Percentiles rank a stretch among this genome's conserved stretches.
Evolutionary conservation across 2,113 vertebrate genomes (phyloP).

Genomic region (Bambusicola thoracicus): DNA sequence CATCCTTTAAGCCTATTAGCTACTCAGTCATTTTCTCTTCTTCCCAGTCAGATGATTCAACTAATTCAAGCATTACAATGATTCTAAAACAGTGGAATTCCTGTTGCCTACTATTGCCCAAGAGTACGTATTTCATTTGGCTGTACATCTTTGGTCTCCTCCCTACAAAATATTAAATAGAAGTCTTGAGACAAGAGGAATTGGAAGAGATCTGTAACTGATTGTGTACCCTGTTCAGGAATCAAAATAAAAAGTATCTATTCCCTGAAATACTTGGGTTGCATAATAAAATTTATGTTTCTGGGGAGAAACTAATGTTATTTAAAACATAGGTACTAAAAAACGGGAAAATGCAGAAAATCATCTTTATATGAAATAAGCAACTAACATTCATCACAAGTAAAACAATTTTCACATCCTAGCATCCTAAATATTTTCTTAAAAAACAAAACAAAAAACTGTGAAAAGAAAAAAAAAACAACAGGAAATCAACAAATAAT

Average conservation of each 20-base stretch:
- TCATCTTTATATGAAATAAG: not conserved
- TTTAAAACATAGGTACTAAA: not conserved
- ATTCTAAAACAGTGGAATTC: not conserved
- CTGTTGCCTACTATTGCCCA: not conserved
- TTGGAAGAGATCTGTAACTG: not conserved
- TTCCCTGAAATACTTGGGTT: not conserved
- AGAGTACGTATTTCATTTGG: not conserved
- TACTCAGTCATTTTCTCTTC: not conserved
- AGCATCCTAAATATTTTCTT: not conserved
- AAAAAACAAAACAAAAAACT: not conserved
- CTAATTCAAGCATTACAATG: not conserved
- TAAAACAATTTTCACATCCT: not conserved
- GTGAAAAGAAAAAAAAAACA: not conserved
- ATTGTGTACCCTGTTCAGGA: not conserved
- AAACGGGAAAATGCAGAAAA: not conserved
- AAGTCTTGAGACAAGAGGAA: not conserved
- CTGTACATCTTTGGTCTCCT: not conserved
- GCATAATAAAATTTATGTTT: not conserved
- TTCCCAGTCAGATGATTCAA: not conserved
- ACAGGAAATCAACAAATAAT: accelerated
- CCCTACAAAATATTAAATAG: not conserved
- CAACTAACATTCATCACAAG: not conserved
- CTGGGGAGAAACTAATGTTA: not conserved
- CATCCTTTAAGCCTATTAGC: not conserved
- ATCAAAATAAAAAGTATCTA: not conserved